Evolutionary conservation across 1,140 invertebrate genomes (phyloP).

Genomic region (Drosophila seguyi): DNA sequence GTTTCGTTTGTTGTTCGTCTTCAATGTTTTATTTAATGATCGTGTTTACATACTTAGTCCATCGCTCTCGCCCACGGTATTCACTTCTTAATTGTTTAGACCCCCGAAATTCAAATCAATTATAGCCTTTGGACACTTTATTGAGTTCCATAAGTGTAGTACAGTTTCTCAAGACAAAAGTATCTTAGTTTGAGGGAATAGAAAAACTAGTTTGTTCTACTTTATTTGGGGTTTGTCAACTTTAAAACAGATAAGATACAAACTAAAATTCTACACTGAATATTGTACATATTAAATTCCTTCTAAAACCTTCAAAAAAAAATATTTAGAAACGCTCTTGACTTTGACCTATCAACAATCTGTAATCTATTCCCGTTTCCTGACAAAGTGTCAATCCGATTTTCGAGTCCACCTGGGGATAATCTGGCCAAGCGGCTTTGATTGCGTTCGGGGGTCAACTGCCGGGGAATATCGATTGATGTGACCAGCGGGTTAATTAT

Average conservation of each 20-base stretch:
- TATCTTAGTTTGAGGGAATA: background rate
- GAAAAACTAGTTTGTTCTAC: background rate
- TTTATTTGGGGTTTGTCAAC: too few relatives aligned
- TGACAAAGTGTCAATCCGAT: slow-evolving; percentile 37
- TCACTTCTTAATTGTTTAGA: slow-evolving; percentile 50
- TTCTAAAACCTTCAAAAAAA: background rate
- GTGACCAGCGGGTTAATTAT: slow-evolving; percentile 71
- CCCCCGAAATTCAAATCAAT: slow-evolving; percentile 30
- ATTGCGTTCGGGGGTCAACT: slow-evolving; percentile 34
- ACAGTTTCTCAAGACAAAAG: background rate
- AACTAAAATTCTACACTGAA: too few relatives aligned
- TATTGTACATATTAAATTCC: too few relatives aligned
- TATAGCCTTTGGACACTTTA: slow-evolving; percentile 1
- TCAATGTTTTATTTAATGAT: slow-evolving; percentile 75
- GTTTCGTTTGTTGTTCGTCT: slow-evolving; percentile 64
- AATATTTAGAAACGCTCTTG: background rate
- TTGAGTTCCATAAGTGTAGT: background rate
- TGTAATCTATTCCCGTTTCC: slow-evolving; percentile 17
- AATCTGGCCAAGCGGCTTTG: slow-evolving; percentile 30
- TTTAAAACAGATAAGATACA: too few relatives aligned
- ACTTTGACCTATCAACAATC: background rate
- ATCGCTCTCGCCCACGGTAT: slow-evolving; percentile 68
- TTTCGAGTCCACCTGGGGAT: slow-evolving; percentile 14
- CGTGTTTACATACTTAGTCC: slow-evolving; percentile 72
- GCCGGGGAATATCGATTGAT: slow-evolving; percentile 40